Evolutionary conservation across 2,888 invertebrate genomes (phyloP).

Genomic region (Stomorhina lunata): DNA sequence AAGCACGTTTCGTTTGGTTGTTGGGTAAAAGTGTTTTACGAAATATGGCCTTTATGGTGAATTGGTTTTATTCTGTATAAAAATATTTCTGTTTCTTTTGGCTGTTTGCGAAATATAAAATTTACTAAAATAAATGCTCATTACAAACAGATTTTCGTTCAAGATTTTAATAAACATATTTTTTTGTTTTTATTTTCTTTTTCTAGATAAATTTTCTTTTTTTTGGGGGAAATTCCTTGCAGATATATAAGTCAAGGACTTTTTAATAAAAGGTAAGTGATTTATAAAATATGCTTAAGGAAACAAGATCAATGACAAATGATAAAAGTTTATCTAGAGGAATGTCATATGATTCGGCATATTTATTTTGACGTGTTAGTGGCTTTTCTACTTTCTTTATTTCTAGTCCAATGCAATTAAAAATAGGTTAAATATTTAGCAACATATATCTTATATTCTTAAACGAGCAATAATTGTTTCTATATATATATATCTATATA

Average conservation of each 20-base stretch:
- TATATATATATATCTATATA: too few species aligned
- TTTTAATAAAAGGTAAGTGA: conserved; percentile 23
- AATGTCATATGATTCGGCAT: too few species aligned
- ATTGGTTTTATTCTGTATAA: conserved; percentile 25
- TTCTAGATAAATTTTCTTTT: conserved; percentile 41
- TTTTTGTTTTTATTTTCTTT: conserved; percentile 26
- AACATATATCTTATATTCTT: too few species aligned
- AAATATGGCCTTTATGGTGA: conserved; percentile 49
- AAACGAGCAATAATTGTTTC: too few species aligned
- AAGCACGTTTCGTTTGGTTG: conserved; percentile 63
- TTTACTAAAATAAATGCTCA: conserved; percentile 25
- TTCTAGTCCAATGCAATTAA: too few species aligned
- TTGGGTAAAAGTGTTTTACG: conserved; percentile 55
- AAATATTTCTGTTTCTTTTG: background rate
- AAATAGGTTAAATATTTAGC: too few species aligned
- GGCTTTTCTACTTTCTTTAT: too few species aligned
- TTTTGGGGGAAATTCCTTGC: conserved; percentile 2
- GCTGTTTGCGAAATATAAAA: conserved; percentile 9
- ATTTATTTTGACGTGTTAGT: too few species aligned
- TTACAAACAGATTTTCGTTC: conserved; percentile 38
- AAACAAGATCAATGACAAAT: too few species aligned
- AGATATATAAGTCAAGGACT: background rate
- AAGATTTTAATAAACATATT: conserved; percentile 47
- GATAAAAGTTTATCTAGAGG: too few species aligned
- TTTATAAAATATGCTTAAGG: background rate